These are phyloP conservation scores for Melanotaenia nigrans DNA, from an alignment of 2,797 vertebrate genomes.

Conservation along the genomic window DNA sequence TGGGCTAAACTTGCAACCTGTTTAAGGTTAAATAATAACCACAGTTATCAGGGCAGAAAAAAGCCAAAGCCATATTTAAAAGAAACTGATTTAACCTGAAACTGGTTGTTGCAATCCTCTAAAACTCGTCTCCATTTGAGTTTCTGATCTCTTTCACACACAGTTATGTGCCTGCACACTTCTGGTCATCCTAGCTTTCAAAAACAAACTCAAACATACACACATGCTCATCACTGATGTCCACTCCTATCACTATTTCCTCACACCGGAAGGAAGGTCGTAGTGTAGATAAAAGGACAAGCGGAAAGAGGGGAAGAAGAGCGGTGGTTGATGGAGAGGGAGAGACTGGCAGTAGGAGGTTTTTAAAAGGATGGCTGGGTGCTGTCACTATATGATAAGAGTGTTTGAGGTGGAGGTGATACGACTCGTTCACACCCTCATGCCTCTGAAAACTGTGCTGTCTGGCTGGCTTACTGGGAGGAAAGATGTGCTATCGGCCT, in stretches of 20 bases:
- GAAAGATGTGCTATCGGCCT: conserved; percentile 39
- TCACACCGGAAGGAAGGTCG: conserved; percentile 21
- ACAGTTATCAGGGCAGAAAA: not conserved
- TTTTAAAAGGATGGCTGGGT: conserved; percentile 53
- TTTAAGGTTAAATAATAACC: not conserved
- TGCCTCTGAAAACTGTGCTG: conserved; percentile 36
- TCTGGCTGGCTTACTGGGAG: conserved; percentile 23
- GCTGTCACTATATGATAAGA: conserved; percentile 66
- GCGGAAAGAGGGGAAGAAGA: conserved; percentile 21
- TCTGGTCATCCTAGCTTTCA: conserved; percentile 16
- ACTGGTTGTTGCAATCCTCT: not conserved
- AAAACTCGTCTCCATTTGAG: not conserved
- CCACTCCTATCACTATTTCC: conserved; percentile 23
- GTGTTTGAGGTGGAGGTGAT: conserved; percentile 58
- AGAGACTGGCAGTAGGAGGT: conserved; percentile 28
- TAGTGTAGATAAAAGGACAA: conserved; percentile 33
- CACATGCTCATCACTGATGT: conserved; percentile 16
- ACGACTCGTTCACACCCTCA: conserved; percentile 39
- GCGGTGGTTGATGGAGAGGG: conserved; percentile 22
- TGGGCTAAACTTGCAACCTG: not conserved
- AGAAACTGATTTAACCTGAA: not conserved
- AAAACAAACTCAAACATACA: conserved; percentile 28
- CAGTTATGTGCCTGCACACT: not conserved
- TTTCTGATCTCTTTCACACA: conserved; percentile 20
- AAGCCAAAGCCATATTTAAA: not conserved